Conservation (phyloP, 2,113 vertebrate genomes). For the Mesocricetus auratus region DNA sequence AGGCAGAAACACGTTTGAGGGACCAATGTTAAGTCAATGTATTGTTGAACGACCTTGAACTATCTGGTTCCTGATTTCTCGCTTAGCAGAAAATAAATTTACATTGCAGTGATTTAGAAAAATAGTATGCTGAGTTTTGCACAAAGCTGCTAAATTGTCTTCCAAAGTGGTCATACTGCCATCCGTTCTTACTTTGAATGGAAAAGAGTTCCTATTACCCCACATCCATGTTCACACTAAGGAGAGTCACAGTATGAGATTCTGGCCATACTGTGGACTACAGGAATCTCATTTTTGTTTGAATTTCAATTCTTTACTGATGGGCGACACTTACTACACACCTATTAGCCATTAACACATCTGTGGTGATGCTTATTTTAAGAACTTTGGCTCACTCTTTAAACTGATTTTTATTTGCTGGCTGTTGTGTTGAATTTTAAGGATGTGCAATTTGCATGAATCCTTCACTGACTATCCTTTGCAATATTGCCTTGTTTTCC, state of each 20-base stretch:
- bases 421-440: background rate
- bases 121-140: background rate
- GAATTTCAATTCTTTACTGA: background rate
- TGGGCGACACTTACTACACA: background rate
- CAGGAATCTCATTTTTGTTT: background rate
- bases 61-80: background rate
- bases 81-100: slow-evolving; percentile 22
- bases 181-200: background rate
- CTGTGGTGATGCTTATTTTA: background rate
- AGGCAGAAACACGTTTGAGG: background rate
- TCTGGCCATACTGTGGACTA: background rate
- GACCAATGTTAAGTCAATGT: background rate
- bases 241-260: background rate
- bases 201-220: background rate
- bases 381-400: background rate
- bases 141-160: background rate
- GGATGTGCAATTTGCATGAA: background rate
- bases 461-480: background rate
- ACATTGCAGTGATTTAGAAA: slow-evolving; percentile 28
- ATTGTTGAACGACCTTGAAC: background rate
- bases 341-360: background rate
- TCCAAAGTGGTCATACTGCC: background rate
- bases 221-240: background rate
- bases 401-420: background rate
- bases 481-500: background rate